These are phyloP conservation scores for Nesoenas mayeri DNA, from an alignment of 2,113 vertebrate genomes.

Conservation along the genomic window DNA sequence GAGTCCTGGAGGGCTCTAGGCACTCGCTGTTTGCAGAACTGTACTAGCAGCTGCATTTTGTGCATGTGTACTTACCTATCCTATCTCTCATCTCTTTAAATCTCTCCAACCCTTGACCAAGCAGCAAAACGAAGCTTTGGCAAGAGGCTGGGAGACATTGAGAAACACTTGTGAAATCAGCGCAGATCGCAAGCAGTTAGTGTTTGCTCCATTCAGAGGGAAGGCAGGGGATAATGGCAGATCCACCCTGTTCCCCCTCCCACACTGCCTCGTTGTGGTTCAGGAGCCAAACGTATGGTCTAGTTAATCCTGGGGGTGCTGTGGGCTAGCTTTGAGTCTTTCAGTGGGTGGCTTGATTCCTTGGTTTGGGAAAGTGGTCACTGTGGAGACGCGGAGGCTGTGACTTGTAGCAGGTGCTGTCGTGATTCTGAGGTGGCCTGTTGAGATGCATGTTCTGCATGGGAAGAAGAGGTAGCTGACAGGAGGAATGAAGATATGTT, in stretches of 20 bases:
- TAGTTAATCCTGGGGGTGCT: conserved; percentile 1
- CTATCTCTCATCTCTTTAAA: conserved; percentile 32
- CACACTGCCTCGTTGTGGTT: conserved; percentile 28
- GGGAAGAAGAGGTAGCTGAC: neutral
- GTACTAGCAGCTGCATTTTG: neutral
- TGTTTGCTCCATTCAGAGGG: neutral
- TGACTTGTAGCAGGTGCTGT: neutral
- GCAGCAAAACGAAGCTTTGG: conserved; percentile 51
- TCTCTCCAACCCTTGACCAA: conserved; percentile 47
- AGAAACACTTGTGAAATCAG: conserved; percentile 54
- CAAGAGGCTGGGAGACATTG: conserved; percentile 39
- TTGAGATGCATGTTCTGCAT: neutral
- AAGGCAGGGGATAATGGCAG: conserved; percentile 16
- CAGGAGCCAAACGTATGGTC: neutral
- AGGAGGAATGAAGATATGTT: neutral
- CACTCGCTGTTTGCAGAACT: neutral
- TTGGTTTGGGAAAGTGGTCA: neutral
- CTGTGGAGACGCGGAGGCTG: neutral
- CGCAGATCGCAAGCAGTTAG: neutral
- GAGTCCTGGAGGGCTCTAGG: neutral
- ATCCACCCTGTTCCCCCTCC: conserved; percentile 18
- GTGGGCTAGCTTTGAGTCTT: neutral
- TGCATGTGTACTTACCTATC: neutral
- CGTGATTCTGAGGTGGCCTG: neutral
- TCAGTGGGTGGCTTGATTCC: neutral